A percentile compares a stretch with the other conserved stretches of the same genome.
These are phyloP conservation scores for Urophycis tenuis DNA, from an alignment of 2,797 vertebrate species.

Conservation along the genomic window DNA sequence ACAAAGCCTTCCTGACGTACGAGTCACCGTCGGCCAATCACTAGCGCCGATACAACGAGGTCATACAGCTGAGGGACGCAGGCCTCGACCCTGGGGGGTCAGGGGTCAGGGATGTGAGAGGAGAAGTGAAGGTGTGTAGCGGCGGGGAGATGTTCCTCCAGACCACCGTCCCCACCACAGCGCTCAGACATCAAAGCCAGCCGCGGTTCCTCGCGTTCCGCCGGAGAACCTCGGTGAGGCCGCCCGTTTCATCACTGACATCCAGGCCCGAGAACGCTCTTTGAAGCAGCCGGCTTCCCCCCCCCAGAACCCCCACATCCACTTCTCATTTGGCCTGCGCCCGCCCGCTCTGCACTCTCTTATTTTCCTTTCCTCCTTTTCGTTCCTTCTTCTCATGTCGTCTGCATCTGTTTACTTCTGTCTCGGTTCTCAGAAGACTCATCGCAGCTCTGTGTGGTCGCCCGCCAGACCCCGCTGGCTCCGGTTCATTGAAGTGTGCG, in stretches of 20 bases:
- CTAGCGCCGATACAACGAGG: too few relatives aligned
- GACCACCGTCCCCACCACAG: neutral
- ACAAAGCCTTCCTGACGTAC: too few relatives aligned
- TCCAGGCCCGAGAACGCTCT: constrained; percentile 16
- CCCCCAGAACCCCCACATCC: constrained; percentile 7
- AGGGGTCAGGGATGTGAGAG: too few relatives aligned
- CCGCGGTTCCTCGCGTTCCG: constrained; percentile 14
- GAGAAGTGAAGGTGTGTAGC: too few relatives aligned
- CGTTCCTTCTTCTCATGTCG: constrained; percentile 3
- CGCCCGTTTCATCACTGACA: neutral
- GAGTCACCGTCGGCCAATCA: too few relatives aligned
- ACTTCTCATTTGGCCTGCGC: constrained; percentile 27
- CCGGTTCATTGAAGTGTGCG: too few relatives aligned
- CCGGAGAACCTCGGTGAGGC: constrained; percentile 9
- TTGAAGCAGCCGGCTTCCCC: neutral
- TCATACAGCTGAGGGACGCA: too few relatives aligned
- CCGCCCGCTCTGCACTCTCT: neutral
- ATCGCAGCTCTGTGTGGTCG: neutral
- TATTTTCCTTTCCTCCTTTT: constrained; percentile 1
- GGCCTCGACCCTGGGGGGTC: too few relatives aligned
- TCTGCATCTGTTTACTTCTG: neutral
- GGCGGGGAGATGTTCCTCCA: neutral
- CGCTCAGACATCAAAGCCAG: constrained; percentile 22
- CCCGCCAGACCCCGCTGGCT: too few relatives aligned
- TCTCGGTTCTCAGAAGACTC: neutral